Conservation (phyloP, 2,888 invertebrate species). For the Melipona beecheii region DNA sequence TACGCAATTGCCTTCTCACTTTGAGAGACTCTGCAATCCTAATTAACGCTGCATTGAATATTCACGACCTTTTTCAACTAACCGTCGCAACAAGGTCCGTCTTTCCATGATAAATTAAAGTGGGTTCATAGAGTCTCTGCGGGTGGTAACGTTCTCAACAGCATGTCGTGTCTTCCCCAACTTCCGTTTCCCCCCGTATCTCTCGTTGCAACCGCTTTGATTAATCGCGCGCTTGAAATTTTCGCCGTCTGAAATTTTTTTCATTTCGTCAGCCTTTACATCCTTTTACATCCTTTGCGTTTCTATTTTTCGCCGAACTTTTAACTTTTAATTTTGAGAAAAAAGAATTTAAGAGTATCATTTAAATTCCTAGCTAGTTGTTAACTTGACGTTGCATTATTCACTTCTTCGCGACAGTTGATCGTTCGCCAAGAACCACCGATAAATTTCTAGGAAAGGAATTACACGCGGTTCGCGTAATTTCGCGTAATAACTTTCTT, state of each 20-base stretch:
- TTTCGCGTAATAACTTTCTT: slow-evolving; percentile 34
- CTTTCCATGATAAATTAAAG: slow-evolving; percentile 51
- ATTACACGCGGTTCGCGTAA: slow-evolving; percentile 7
- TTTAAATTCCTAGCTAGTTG: neutral
- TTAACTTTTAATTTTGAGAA: no score
- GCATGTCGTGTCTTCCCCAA: slow-evolving; percentile 12
- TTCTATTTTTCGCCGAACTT: no score
- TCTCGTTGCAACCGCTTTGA: slow-evolving; percentile 5
- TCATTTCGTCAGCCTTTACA: neutral
- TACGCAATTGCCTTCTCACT: slow-evolving; percentile 19
- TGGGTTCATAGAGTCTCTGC: slow-evolving; percentile 32
- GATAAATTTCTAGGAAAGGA: neutral
- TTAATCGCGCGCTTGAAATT: slow-evolving; percentile 22
- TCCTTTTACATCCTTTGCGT: neutral
- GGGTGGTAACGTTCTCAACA: slow-evolving; percentile 26
- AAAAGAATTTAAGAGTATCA: neutral
- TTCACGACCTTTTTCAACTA: slow-evolving; percentile 57
- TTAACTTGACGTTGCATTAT: neutral
- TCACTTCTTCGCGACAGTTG: neutral
- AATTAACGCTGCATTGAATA: slow-evolving; percentile 60
- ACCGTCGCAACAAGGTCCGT: slow-evolving; percentile 29
- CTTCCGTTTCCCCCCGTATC: neutral
- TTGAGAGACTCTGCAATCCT: slow-evolving; percentile 26
- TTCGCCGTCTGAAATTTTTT: neutral
- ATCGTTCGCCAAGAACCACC: slow-evolving; percentile 6